These are phyloP conservation scores for Oxyura jamaicensis DNA, from an alignment of 2,113 vertebrate species.

Conservation along the genomic window DNA sequence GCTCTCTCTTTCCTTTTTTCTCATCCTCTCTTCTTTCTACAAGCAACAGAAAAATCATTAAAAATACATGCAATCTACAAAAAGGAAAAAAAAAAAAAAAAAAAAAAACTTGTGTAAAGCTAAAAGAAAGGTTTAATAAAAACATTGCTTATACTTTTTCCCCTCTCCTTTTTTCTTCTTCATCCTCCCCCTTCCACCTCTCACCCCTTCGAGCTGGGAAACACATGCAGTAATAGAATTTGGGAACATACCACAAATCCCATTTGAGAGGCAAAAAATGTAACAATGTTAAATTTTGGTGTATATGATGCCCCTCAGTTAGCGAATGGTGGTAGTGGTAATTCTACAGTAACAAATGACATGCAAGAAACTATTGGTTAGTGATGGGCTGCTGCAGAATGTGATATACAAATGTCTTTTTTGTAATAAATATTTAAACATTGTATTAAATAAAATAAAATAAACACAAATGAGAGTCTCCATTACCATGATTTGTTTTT, in stretches of 20 bases:
- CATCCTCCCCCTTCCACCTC: neutral
- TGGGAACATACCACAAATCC: constrained; percentile 24
- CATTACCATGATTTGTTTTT: neutral
- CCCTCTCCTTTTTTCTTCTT: neutral
- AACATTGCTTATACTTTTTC: neutral
- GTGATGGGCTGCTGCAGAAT: neutral
- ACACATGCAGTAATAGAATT: neutral
- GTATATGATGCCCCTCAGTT: neutral
- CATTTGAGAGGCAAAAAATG: neutral
- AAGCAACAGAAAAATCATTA: constrained; percentile 47
- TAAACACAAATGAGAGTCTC: neutral
- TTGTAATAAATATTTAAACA: constrained; percentile 38
- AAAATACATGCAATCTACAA: constrained; percentile 48
- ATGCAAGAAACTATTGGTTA: neutral
- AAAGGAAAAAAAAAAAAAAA: rapidly evolving
- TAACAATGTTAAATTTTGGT: neutral
- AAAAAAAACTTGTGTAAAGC: neutral
- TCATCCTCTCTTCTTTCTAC: constrained; percentile 27
- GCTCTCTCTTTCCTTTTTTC: neutral
- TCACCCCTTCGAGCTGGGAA: neutral
- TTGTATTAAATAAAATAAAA: neutral
- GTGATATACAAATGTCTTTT: neutral
- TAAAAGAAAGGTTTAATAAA: constrained; percentile 41
- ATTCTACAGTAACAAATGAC: neutral
- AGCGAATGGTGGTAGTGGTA: neutral